Evolutionary conservation across 2,888 invertebrate species (phyloP), one percentile per base, ranked within the genome.

Genomic region (Sinopyrophorus schimmeli): DNA sequence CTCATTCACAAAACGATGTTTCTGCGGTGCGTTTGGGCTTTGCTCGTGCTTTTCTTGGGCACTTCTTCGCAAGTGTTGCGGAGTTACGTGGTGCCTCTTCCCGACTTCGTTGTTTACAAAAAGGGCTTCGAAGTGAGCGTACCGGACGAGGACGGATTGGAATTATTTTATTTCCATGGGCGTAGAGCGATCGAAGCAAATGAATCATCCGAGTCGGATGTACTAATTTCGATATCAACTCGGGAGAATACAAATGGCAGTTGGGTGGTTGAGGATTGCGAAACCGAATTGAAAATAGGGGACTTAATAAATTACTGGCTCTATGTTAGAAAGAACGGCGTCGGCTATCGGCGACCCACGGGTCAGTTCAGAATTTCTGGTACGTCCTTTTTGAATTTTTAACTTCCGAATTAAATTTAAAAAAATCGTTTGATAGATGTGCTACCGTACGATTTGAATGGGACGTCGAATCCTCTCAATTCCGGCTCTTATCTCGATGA

Each of bases 121-220:
- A 60, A 57, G 43, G 74, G 74, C n/a, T 61, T 76, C 38, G 58
- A 66, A 38, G 65, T 74, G 6, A 72, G 70, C 23, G 72, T 76
- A 51, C 73, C 74, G n/a, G 71, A 75, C 42, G 65, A 64, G 47
- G 47, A 60, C 1, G 75, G 72, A n/a, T 50, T 76, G 1, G 54
- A 63, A 39, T 50, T 73, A 39, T 74, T 76, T 54, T 72, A 72
- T 1, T 74, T 76, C 53, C 73, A 76, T 52, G 75, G 70, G n/a
- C n/a, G n/a, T n/a, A n/a, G n/a, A n/a, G n/a, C n/a, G n/a, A n/a
- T n/a, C n/a, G n/a, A n/a, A n/a, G n/a, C 47, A 43, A 47, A 65
- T 15, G 30, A 23, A 38, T 63, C 65, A 42, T 66, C 62, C 9
- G 57, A 55, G n/a, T n/a, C n/a, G n/a, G n/a, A n/a, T n/a, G n/a